Percentiles rank a stretch among this genome's conserved stretches.
Evolutionary conservation across 2,113 vertebrate genomes (phyloP).

Genomic region (Spermophilus dauricus): DNA sequence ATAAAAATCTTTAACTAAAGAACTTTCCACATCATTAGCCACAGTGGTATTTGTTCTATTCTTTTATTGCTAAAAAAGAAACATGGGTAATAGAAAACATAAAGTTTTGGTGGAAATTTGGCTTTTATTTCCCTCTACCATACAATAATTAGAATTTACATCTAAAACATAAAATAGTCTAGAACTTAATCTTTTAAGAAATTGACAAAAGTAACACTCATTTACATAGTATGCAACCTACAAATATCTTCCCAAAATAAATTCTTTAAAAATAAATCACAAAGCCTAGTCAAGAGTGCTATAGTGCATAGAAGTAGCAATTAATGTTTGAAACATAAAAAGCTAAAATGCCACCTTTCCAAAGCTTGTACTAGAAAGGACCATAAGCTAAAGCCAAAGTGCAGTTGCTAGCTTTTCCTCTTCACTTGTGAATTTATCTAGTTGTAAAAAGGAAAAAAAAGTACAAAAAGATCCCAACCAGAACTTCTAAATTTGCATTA

Average conservation of each 20-base stretch:
- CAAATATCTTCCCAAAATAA: conserved; percentile 46
- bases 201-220: background rate
- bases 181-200: background rate
- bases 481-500: background rate
- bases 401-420: background rate
- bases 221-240: background rate
- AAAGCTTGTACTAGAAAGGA: conserved; percentile 10
- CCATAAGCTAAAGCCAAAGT: conserved; percentile 1
- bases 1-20: conserved; percentile 43
- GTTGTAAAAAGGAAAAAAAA: background rate
- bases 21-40: conserved; percentile 19
- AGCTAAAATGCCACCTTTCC: conserved; percentile 55
- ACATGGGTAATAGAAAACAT: background rate
- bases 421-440: background rate
- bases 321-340: conserved; percentile 52
- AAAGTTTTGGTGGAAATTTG: background rate
- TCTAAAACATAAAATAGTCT: background rate
- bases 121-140: background rate
- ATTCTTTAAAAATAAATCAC: conserved; percentile 56
- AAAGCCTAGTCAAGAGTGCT: conserved; percentile 20
- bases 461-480: background rate
- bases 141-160: background rate
- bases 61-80: background rate
- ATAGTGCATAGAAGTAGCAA: conserved; percentile 19
- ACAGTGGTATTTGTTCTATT: background rate